These are phyloP conservation scores for Danio tinwini DNA, from an alignment of 2,797 vertebrate genomes.

Conservation along the genomic window DNA sequence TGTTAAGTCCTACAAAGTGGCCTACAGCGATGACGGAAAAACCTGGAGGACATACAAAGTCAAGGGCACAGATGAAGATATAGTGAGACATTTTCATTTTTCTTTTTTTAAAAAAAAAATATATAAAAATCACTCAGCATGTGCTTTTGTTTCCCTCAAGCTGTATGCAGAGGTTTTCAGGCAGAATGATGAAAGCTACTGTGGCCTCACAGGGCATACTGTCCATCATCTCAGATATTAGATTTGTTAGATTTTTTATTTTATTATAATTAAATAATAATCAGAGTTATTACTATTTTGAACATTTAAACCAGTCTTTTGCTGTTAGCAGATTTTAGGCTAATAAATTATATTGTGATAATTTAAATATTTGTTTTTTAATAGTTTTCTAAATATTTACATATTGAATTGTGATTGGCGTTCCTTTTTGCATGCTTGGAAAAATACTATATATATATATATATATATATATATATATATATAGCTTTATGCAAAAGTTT, in stretches of 20 bases:
- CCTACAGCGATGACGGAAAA: constrained; percentile 95
- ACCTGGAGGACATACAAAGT: constrained; percentile 95
- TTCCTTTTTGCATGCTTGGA: no score
- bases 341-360: background rate
- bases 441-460: no score
- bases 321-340: constrained; percentile 24
- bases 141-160: constrained; percentile 59
- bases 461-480: no score
- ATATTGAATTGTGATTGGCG: background rate
- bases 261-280: constrained; percentile 60
- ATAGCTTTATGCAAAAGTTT: no score
- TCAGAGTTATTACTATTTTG: constrained; percentile 18
- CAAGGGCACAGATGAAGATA: constrained; percentile 92
- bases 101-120: constrained; percentile 49
- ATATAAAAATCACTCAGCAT: constrained; percentile 66
- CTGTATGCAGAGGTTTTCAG: constrained; percentile 73
- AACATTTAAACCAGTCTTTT: background rate
- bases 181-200: constrained; percentile 77
- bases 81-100: constrained; percentile 86
- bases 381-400: background rate
- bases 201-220: constrained; percentile 58
- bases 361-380: background rate
- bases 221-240: constrained; percentile 75
- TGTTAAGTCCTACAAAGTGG: constrained; percentile 98
- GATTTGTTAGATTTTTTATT: constrained; percentile 39